Evolutionary conservation across 2,113 vertebrate genomes (phyloP).

Genomic region (Tychaedon coryphoeus): DNA sequence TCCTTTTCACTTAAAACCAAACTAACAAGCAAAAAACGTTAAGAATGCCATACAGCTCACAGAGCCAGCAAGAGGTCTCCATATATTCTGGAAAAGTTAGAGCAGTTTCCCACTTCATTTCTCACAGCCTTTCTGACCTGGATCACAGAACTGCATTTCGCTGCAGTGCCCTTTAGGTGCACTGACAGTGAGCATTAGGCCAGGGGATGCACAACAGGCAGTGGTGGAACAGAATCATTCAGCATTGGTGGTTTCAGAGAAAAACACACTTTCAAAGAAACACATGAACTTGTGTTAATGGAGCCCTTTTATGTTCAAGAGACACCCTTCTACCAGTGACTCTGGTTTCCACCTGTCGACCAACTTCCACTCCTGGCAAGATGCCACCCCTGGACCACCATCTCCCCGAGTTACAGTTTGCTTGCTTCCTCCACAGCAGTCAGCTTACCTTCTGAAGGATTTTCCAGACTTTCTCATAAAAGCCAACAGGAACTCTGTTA

Average conservation of each 20-base stretch:
- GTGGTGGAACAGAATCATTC: neutral
- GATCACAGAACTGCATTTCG: neutral
- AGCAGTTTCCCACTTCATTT: neutral
- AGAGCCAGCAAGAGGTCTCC: neutral
- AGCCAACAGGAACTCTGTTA: constrained; percentile 95
- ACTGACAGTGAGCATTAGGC: neutral
- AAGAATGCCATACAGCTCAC: neutral
- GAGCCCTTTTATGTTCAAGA: neutral
- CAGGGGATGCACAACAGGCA: neutral
- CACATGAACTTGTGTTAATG: rapidly evolving
- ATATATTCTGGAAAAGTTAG: neutral
- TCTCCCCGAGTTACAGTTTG: neutral
- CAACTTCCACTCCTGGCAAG: neutral
- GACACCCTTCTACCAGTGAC: neutral
- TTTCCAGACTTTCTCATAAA: constrained; percentile 97
- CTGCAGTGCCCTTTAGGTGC: neutral
- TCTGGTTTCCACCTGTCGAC: neutral
- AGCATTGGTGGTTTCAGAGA: neutral
- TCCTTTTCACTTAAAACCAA: neutral
- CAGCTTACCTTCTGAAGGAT: constrained; percentile 89
- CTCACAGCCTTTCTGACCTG: neutral
- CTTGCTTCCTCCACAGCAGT: neutral
- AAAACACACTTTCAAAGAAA: neutral
- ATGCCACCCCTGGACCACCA: neutral
- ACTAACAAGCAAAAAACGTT: neutral